Conservation (phyloP, 2,888 invertebrate genomes). For the Microplitis deprimator region DNA sequence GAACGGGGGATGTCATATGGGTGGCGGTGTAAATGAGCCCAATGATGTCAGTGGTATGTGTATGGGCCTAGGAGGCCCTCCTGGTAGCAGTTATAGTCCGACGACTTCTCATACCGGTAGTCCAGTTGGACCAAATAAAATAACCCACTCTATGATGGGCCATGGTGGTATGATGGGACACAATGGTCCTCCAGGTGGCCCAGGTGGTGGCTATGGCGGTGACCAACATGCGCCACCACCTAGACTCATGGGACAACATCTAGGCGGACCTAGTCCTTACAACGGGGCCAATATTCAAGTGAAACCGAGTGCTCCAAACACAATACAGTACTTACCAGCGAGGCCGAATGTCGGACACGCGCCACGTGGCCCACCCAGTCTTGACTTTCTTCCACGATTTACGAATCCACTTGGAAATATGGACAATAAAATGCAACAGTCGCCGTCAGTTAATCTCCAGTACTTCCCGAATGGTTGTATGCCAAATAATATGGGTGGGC, state of each 20-base stretch:
- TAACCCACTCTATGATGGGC: conserved; percentile 65
- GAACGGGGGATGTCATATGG: conserved; percentile 70
- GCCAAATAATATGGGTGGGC: conserved; percentile 72
- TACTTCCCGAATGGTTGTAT: conserved; percentile 80
- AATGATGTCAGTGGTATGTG: conserved; percentile 67
- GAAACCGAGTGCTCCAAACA: conserved; percentile 96
- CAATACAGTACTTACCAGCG: conserved; percentile 97
- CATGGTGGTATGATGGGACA: conserved; percentile 66
- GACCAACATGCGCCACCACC: conserved; percentile 74
- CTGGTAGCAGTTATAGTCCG: conserved; percentile 66
- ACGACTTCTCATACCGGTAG: conserved; percentile 67
- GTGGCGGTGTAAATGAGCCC: conserved; percentile 59
- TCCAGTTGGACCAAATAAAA: conserved; percentile 64
- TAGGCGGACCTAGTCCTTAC: conserved; percentile 74
- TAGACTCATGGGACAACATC: conserved; percentile 63
- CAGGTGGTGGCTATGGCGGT: conserved; percentile 50
- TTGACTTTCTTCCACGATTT: conserved; percentile 91
- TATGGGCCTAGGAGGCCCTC: conserved; percentile 66
- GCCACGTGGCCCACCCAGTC: conserved; percentile 87
- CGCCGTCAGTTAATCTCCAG: conserved; percentile 77
- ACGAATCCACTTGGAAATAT: conserved; percentile 85
- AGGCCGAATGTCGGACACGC: conserved; percentile 87
- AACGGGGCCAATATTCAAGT: conserved; percentile 91
- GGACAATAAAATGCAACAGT: conserved; percentile 81
- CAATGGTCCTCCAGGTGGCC: conserved; percentile 50